Evolutionary conservation across 2,113 vertebrate species (phyloP).

Genomic region (Cyrtonyx montezumae): DNA sequence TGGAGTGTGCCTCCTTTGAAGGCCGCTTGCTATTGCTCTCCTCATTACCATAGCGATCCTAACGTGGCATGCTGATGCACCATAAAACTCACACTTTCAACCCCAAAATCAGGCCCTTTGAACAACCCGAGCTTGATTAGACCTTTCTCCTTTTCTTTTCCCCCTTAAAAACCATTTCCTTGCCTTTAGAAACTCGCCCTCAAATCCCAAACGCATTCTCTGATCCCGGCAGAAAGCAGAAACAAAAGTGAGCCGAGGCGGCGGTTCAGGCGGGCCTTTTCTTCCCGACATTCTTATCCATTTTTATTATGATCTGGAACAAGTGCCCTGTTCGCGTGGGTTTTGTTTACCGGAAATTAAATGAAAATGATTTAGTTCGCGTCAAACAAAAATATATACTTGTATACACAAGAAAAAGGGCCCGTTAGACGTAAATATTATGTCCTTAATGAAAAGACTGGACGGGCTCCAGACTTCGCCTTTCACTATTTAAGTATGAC

Average conservation of each 20-base stretch:
- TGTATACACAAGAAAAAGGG: slow-evolving; percentile 83
- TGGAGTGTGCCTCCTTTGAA: slow-evolving; percentile 88
- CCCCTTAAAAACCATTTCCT: slow-evolving; percentile 88
- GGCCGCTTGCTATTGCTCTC: slow-evolving; percentile 80
- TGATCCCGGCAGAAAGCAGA: slow-evolving; percentile 86
- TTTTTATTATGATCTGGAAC: slow-evolving; percentile 85
- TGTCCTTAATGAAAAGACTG: slow-evolving; percentile 93
- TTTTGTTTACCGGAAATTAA: slow-evolving; percentile 89
- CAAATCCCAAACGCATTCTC: slow-evolving; percentile 85
- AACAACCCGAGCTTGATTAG: slow-evolving; percentile 89
- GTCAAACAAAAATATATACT: slow-evolving; percentile 85
- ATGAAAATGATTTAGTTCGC: slow-evolving; percentile 84
- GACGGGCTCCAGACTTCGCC: slow-evolving; percentile 88
- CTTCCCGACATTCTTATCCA: slow-evolving; percentile 83
- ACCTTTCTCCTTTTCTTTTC: slow-evolving; percentile 87
- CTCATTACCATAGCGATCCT: slow-evolving; percentile 88
- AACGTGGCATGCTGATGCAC: slow-evolving; percentile 85
- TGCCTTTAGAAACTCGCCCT: slow-evolving; percentile 86
- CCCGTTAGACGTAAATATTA: slow-evolving; percentile 93
- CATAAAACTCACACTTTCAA: slow-evolving; percentile 90
- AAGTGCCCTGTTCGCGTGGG: slow-evolving; percentile 84
- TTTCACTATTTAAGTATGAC: slow-evolving; percentile 98
- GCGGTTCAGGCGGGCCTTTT: slow-evolving; percentile 83
- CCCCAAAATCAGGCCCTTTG: slow-evolving; percentile 86
- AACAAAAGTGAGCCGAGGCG: slow-evolving; percentile 84